Percentiles rank a stretch among this genome's conserved stretches.
Evolutionary conservation across 2,113 vertebrate genomes (phyloP).

Genomic region (Tichodroma muraria): DNA sequence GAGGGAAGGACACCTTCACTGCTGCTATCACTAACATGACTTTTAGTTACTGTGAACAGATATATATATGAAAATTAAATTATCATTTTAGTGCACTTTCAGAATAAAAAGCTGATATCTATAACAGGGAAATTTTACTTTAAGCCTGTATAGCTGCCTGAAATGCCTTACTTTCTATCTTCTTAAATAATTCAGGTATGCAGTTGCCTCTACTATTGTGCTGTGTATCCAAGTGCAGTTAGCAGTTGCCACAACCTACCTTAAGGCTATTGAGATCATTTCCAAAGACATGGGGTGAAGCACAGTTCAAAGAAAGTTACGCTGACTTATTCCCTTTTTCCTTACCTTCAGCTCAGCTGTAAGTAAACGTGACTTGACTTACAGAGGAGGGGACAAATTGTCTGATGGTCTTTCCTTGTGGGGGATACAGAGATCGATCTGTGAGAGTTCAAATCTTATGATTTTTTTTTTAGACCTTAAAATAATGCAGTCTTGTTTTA

Average conservation of each 20-base stretch:
- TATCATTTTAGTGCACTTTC: background rate
- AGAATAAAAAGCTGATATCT: background rate
- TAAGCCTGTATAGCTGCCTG: background rate
- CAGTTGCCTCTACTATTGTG: background rate
- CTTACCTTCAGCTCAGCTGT: background rate
- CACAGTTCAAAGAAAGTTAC: background rate
- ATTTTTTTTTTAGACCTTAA: background rate
- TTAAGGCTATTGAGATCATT: background rate
- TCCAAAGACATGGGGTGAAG: background rate
- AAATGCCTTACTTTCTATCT: background rate
- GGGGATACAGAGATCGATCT: background rate
- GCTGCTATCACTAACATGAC: background rate
- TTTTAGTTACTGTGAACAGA: background rate
- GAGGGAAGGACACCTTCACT: background rate
- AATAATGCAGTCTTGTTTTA: background rate
- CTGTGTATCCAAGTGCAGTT: background rate
- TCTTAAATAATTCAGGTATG: background rate
- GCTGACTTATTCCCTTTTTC: background rate
- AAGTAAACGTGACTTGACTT: background rate
- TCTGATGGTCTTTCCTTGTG: background rate
- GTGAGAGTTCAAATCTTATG: background rate
- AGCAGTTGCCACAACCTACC: background rate
- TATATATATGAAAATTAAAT: background rate
- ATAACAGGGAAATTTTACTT: background rate
- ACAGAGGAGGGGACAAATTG: background rate